Conservation (phyloP, 2,113 vertebrate genomes). For the Salvelinus sp. region DNA sequence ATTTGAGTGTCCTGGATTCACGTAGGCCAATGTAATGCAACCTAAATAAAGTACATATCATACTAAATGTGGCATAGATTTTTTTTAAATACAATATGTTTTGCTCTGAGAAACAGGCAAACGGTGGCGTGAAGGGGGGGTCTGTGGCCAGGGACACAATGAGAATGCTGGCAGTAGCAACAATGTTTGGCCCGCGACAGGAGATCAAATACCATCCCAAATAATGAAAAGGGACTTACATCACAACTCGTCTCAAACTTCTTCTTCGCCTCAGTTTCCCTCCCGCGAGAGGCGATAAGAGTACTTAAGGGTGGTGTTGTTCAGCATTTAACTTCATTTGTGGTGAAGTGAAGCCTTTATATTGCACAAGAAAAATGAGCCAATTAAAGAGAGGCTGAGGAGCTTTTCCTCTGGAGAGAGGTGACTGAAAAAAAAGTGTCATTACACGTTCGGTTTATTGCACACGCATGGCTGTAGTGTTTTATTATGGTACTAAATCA, state of each 20-base stretch:
- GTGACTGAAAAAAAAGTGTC: constrained; percentile 14
- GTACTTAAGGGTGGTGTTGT: constrained; percentile 43
- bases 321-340: constrained; percentile 49
- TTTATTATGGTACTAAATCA: constrained; percentile 11
- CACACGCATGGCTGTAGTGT: not conserved
- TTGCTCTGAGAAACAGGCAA: not conserved
- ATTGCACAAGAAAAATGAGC: constrained; percentile 33
- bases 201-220: constrained; percentile 16
- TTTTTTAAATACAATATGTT: too few species aligned
- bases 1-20: too few species aligned
- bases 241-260: not conserved
- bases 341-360: constrained; percentile 25
- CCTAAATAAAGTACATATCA: too few species aligned
- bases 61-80: too few species aligned
- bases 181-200: constrained; percentile 15
- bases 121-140: constrained; percentile 20
- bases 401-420: constrained; percentile 17
- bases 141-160: not conserved
- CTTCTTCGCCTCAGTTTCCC: constrained; percentile 15
- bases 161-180: constrained; percentile 2
- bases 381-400: constrained; percentile 41
- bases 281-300: constrained; percentile 17
- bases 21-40: too few species aligned
- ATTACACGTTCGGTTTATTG: constrained; percentile 29
- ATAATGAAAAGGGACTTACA: constrained; percentile 19